A percentile compares a stretch with the other conserved stretches of the same genome.
Evolutionary conservation across 1,140 invertebrate species (phyloP).

Genomic region (Drosophila willistoni): DNA sequence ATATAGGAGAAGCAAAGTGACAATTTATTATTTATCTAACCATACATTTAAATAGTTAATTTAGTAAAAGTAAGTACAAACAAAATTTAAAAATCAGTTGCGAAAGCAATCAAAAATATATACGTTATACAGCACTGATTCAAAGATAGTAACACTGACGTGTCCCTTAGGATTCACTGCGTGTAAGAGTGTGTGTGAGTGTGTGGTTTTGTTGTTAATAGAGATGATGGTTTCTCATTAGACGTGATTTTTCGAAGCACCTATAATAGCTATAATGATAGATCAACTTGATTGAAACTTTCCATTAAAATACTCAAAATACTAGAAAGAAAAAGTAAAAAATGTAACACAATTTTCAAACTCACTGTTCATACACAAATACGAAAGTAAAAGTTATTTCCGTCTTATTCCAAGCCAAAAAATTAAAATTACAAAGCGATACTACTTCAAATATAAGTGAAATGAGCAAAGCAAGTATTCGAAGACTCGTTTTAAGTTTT

Average conservation of each 20-base stretch:
- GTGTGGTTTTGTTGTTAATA: conserved; percentile 45
- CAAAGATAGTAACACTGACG: conserved; percentile 56
- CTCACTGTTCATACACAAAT: too few species aligned
- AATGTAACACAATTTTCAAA: background rate
- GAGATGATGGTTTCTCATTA: conserved; percentile 31
- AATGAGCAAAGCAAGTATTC: too few species aligned
- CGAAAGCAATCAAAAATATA: background rate
- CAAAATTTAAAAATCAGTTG: conserved; percentile 43
- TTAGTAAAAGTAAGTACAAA: conserved; percentile 68
- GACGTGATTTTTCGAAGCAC: background rate
- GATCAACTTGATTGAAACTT: too few species aligned
- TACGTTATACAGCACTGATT: conserved; percentile 49
- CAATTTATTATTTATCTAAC: conserved; percentile 44
- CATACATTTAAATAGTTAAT: conserved; percentile 48
- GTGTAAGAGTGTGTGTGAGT: conserved; percentile 21
- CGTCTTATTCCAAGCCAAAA: too few species aligned
- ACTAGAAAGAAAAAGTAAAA: background rate
- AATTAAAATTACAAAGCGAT: too few species aligned
- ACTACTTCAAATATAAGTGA: too few species aligned
- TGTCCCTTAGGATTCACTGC: conserved; percentile 44
- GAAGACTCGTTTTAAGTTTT: too few species aligned
- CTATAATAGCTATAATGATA: background rate
- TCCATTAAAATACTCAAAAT: too few species aligned
- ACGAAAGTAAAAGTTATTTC: too few species aligned
- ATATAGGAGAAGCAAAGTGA: conserved; percentile 50